Percentiles rank a stretch among this genome's conserved stretches.
phyloP scores from a whole-genome alignment of 1,140 invertebrate genomes.

The Hycleus phaleratus region DNA sequence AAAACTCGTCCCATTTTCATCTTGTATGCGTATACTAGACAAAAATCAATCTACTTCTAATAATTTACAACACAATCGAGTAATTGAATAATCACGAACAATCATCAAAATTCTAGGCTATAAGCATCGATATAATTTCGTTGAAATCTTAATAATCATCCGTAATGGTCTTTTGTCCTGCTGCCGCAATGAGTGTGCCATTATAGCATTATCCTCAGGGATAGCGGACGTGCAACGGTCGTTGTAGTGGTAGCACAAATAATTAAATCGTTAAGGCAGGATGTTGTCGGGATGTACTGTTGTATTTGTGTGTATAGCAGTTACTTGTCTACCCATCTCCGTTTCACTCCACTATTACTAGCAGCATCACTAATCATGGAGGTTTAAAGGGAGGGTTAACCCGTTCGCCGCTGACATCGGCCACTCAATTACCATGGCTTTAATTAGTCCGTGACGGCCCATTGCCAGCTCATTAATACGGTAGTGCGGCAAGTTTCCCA shows the following conservation, averaged over 20 bases:
- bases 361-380: slow-evolving; percentile 27
- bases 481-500: slow-evolving; percentile 22
- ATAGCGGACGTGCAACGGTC: neutral
- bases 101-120: too few relatives aligned
- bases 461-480: slow-evolving; percentile 40
- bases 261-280: neutral
- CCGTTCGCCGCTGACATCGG: slow-evolving; percentile 37
- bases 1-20: too few relatives aligned
- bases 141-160: slow-evolving; percentile 3
- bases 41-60: too few relatives aligned
- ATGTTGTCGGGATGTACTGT: neutral
- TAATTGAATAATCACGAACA: too few relatives aligned
- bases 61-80: too few relatives aligned
- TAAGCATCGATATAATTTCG: slow-evolving; percentile 6
- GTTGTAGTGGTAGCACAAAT: neutral
- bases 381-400: slow-evolving; percentile 34
- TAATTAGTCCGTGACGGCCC: slow-evolving; percentile 39
- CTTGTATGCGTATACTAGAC: too few relatives aligned
- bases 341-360: too few relatives aligned
- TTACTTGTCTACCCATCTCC: too few relatives aligned
- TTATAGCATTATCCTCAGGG: slow-evolving; percentile 6
- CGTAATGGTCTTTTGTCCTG: slow-evolving; percentile 4
- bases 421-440: slow-evolving; percentile 38
- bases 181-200: neutral
- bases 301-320: too few relatives aligned